A percentile compares a stretch with the other conserved stretches of the same genome.
These are phyloP conservation scores for Sapayoa aenigma DNA, from an alignment of 2,113 vertebrate species.

Conservation along the genomic window DNA sequence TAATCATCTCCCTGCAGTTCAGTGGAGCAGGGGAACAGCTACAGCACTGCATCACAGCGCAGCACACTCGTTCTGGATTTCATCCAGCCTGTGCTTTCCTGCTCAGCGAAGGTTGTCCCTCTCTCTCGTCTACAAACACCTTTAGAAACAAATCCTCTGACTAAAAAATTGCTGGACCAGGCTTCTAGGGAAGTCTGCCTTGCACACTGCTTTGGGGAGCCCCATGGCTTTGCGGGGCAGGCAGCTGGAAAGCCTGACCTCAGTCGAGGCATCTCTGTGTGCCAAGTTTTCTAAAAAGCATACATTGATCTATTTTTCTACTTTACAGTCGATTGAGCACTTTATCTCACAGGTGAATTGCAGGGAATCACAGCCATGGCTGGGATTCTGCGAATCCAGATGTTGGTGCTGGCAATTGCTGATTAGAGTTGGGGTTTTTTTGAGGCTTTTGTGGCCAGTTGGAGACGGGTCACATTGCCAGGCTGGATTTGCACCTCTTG, in stretches of 20 bases:
- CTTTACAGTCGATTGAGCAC: not conserved
- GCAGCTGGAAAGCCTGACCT: not conserved
- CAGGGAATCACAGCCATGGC: not conserved
- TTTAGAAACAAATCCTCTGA: not conserved
- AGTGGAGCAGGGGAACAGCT: not conserved
- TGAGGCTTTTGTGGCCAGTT: accelerated
- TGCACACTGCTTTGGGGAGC: accelerated
- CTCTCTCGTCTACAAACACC: not conserved
- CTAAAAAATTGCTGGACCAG: not conserved
- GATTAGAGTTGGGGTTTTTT: not conserved
- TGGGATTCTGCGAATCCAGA: not conserved
- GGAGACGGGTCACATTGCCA: not conserved
- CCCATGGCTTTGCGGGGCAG: accelerated
- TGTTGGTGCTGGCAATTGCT: accelerated
- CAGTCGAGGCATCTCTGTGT: accelerated
- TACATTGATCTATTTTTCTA: accelerated
- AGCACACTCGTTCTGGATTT: not conserved
- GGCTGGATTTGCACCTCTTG: not conserved
- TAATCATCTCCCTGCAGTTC: not conserved
- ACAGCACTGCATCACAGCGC: accelerated
- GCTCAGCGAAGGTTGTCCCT: not conserved
- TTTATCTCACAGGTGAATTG: not conserved
- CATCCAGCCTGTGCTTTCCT: not conserved
- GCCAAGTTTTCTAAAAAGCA: not conserved
- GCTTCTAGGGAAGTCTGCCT: not conserved